Conservation (phyloP, 2,888 invertebrate species). For the Alsophila aescularia region DNA sequence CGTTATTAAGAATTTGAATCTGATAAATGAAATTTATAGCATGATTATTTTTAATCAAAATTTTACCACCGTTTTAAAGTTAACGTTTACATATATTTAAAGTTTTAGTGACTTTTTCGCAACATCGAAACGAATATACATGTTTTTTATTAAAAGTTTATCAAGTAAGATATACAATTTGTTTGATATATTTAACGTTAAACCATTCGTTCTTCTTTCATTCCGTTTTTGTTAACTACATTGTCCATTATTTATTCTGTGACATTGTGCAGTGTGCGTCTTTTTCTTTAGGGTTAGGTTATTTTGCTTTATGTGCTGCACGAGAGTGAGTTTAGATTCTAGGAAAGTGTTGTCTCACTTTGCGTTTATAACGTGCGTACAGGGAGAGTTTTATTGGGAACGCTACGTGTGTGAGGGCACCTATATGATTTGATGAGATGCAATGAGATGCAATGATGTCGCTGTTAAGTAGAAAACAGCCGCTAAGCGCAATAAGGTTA, state of each 20-base stretch:
- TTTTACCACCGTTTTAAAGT: conserved; percentile 12
- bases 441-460: background rate
- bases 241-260: too few relatives aligned
- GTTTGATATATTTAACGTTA: conserved; percentile 49
- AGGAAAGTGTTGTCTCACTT: conserved; percentile 18
- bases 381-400: conserved; percentile 26
- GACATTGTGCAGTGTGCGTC: conserved; percentile 32
- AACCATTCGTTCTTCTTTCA: conserved; percentile 70
- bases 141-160: conserved; percentile 58
- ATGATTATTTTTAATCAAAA: conserved; percentile 5
- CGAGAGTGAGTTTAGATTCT: conserved; percentile 22
- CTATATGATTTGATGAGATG: conserved; percentile 1
- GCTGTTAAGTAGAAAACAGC: background rate
- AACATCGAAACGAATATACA: conserved; percentile 45
- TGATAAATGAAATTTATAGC: conserved; percentile 2
- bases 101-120: conserved; percentile 45
- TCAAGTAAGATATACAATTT: conserved; percentile 37
- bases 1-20: background rate
- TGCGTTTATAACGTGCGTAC: background rate
- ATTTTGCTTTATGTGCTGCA: conserved; percentile 27
- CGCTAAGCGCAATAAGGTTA: background rate
- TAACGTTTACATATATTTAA: background rate
- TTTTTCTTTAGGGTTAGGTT: conserved; percentile 23
- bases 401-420: conserved; percentile 40
- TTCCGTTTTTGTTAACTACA: conserved; percentile 57